Evolutionary conservation across 2,888 invertebrate genomes (phyloP), one percentile per base, ranked within the genome.

Genomic region (Elegia similella): DNA sequence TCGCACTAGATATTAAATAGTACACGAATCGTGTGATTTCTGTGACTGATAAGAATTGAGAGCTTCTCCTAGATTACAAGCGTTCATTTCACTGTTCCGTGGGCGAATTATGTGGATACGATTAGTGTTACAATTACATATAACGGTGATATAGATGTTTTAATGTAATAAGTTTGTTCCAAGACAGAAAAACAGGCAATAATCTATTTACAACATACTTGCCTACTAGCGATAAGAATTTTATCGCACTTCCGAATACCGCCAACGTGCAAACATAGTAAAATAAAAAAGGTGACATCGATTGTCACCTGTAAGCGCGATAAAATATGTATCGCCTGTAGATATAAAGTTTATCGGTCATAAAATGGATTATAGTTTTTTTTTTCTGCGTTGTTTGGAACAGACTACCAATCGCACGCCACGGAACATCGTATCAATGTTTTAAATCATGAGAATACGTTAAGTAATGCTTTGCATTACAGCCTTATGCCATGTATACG

Each of bases 401-500:
- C 3, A 7, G 7, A 15, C 10, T 56, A 56, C 29, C 42, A 29
- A 34, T 30, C 15, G 34, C 55, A 38, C 7, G 42, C 56, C 59
- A 60, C 64, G 62, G 62, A 55, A 60, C 62, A 52, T 57, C 56
- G 61, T 58, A 62, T 60, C 60, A 60, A 64, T 64, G 61, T 62
- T 61, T 60, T 59, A 62, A 72, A 70, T 77, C 76, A 83, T 68
- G 72, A 68, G 66, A 68, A 78, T 77, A 84, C 76, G 76, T 78
- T 77, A 78, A 73, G 90, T 88, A 87, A 89, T 90, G 87, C 83
- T 58, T 58, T 61, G 82, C 86, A 88, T 91, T 88, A 82, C 91
- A 92, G 94, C 94, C 94, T 94, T 94, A 94, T 92, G 92, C 93
- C 93, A 94, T 93, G 94, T 94, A 94, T 94, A 94, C 94, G 94